Evolutionary conservation across 2,888 invertebrate species (phyloP).

Genomic region (Melanotus villosus): DNA sequence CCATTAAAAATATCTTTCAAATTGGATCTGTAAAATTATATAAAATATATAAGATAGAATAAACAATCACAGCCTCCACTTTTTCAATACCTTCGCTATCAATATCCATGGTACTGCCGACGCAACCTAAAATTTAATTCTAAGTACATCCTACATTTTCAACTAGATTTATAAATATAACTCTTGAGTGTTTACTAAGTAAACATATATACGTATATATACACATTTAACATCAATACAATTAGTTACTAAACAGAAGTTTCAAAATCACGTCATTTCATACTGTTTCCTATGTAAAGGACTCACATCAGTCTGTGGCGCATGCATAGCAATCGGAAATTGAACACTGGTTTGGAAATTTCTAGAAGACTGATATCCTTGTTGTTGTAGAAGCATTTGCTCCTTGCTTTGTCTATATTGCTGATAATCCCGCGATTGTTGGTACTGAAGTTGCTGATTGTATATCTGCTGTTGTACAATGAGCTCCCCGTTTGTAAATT

Average conservation of each 20-base stretch:
- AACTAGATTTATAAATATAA: conserved; percentile 27
- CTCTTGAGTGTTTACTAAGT: conserved; percentile 22
- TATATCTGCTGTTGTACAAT: conserved; percentile 62
- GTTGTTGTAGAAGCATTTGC: conserved; percentile 61
- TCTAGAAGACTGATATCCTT: conserved; percentile 56
- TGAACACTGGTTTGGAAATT: conserved; percentile 63
- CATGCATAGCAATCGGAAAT: conserved; percentile 61
- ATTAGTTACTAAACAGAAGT: conserved; percentile 36
- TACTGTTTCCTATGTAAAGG: conserved; percentile 54
- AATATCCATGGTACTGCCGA: conserved; percentile 5
- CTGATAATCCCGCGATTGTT: conserved; percentile 61
- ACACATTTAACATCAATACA: conserved; percentile 45
- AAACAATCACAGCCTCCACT: background rate
- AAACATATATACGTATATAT: conserved; percentile 35
- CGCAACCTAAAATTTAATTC: background rate
- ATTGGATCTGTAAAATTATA: too few species aligned
- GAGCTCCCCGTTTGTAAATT: conserved; percentile 62
- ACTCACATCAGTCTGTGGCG: conserved; percentile 61
- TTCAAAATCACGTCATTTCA: conserved; percentile 56
- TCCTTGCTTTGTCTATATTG: conserved; percentile 63
- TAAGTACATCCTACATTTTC: too few species aligned
- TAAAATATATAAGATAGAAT: too few species aligned
- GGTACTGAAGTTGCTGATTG: conserved; percentile 59
- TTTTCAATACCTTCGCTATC: background rate
- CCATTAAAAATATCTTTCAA: too few species aligned